Evolutionary conservation across 2,797 vertebrate genomes (phyloP), one percentile per base, ranked within the genome.

Genomic region (Pipistrellus pygmaeus): DNA sequence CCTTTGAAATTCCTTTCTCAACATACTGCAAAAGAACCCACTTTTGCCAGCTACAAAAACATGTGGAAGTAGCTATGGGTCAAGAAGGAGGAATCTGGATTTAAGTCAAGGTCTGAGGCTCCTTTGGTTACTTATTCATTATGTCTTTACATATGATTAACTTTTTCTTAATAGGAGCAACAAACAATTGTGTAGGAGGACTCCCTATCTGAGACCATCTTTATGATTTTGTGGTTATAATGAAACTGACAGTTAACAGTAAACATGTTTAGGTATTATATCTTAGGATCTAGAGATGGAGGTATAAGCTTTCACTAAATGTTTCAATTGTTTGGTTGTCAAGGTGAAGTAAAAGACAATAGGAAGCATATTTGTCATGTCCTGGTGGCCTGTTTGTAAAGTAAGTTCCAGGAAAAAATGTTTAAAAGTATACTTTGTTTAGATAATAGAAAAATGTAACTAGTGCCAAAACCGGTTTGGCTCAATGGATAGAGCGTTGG

Each of bases 121-220:
- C 41, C 44, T 38, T 64, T 66, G n/a, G 44, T 81, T 80, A 66
- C 48, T 85, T 68, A 77, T 21, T 41, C 8, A 35, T 35, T 90
- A n/a, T 51, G 30, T 9, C 8, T 38, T 90, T 60, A 71, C 35
- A 88, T 96, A 66, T 81, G 38, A 72, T 77, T 95, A 38, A 27
- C 8, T 30, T 82, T 91, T 93, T 88, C 15, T 18, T 69, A 84
- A 51, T 38, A 72, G 57, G 92, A 57, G 13, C 15, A 73, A 30
- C 30, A n/a, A 72, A 30, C 38, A 11, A 68, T 20, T 68, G 4
- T 35, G 32, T 20, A 18, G 30, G 46, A 32, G 17, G 62, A 85
- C 46, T 85, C 86, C 30, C 48, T 18, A 66, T n/a, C 9, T 57
- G 73, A 85, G 17, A 46, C 32, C 23, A 76, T 5, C 21, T 10